Conservation (phyloP, 2,113 vertebrate genomes). For the Aramus guarauna region DNA sequence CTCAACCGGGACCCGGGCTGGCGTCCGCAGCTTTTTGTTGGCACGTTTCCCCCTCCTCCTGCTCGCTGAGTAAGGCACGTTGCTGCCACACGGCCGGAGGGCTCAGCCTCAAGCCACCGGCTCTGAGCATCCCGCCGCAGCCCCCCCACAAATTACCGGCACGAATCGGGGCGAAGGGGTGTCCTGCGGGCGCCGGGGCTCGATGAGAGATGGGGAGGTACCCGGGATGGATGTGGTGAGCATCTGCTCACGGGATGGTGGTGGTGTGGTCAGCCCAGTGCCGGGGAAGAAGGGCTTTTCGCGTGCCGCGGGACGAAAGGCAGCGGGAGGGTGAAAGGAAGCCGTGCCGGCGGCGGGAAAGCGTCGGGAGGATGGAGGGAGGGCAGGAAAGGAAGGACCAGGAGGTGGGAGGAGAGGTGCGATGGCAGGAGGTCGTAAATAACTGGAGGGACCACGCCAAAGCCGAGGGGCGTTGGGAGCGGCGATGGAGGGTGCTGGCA, state of each 20-base stretch:
- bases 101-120: not conserved
- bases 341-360: accelerated
- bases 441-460: not conserved
- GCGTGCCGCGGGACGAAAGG: accelerated
- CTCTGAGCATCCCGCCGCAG: not conserved
- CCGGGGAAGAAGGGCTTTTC: not conserved
- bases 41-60: not conserved
- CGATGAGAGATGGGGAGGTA: accelerated
- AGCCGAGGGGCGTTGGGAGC: not conserved
- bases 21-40: not conserved
- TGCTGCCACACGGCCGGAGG: not conserved
- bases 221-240: not conserved
- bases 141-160: accelerated
- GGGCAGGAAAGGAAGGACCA: not conserved
- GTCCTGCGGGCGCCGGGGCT: not conserved
- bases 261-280: accelerated
- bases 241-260: accelerated
- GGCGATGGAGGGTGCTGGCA: not conserved
- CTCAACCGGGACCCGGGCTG: not conserved
- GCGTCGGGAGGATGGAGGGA: not conserved
- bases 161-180: not conserved
- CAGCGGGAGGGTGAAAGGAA: not conserved
- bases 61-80: not conserved
- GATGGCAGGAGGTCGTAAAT: not conserved
- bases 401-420: not conserved